Base-by-base conservation (phyloP, 92 coral and sea anemone genomes). In the Heteractis magnifica region DNA sequence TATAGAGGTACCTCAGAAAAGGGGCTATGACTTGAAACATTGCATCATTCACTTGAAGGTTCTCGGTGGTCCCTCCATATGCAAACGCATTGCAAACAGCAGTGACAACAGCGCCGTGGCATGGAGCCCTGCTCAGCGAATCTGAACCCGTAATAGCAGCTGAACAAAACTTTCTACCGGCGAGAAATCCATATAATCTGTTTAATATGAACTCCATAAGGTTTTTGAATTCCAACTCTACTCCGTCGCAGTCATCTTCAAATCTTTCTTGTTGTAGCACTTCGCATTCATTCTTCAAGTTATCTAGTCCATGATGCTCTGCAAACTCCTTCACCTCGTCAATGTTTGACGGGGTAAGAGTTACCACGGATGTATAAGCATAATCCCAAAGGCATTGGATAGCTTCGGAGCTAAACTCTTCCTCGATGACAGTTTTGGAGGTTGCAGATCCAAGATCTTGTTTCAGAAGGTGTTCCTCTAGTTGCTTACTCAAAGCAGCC, bases 1-100 rank as follows among this genome's bases (percentile, higher is more conserved):
- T 78, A 88, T 91, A 91, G 23, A 91, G 77, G 78, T 88, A 91
- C 34, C 76, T 72, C 14, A 89, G 56, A 16, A 89, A 55, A 16
- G 72, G 78, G 14, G 50, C 52, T 6, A 89, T 82, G 20, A 74
- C 85, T 52, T 19, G 41, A 23, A 75, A 13, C 19, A 81, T 56
- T 21, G 48, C 56, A n/a, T 81, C 77, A 16, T 80, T 53, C 78
- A 88, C 49, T 16, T 81, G 86, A 64, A 84, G 51, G 13, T 68
- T 68, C 7, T 58, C 16, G 59, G 10, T 26, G 48, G 44, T 34
- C 53, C 50, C 56, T 72, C 5, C 77, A 51, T 12, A 65, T 6
- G 13, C 72, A 12, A 8, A 26, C 52, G n/a, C 77, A 51, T 11
- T 15, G 11, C 15, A 51, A 52, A 79, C 55, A n/a, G 77, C 68